phyloP scores from a whole-genome alignment of 2,888 invertebrate species.

The Digitonthophagus gazella region DNA sequence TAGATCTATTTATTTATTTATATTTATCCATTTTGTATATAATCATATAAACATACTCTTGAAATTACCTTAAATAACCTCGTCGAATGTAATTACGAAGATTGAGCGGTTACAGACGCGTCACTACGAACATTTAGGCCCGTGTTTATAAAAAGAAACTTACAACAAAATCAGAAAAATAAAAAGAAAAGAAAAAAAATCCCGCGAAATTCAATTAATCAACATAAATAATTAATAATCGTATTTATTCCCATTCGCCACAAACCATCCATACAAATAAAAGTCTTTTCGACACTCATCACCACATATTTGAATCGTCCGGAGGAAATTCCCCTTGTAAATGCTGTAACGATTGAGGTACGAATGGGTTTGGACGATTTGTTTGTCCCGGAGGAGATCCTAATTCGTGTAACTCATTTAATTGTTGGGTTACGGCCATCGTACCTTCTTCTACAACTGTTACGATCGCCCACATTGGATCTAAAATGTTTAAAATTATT shows the following conservation, averaged over 20 bases:
- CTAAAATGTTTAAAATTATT: conserved; percentile 52
- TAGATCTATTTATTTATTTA: neutral
- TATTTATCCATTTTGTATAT: neutral
- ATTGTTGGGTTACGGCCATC: conserved; percentile 76
- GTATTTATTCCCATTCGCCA: neutral
- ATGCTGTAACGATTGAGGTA: conserved; percentile 27
- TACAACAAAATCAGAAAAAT: too few species aligned
- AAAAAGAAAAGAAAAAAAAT: neutral
- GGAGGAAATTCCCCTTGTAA: conserved; percentile 29
- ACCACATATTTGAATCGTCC: conserved; percentile 37
- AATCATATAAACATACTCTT: too few species aligned
- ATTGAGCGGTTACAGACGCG: too few species aligned
- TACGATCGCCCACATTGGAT: conserved; percentile 78
- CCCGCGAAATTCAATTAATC: neutral
- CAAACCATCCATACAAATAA: neutral
- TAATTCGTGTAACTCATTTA: conserved; percentile 60
- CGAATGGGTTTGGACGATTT: conserved; percentile 35
- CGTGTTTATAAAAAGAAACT: too few species aligned
- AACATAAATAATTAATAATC: neutral
- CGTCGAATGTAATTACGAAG: neutral
- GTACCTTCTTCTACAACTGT: conserved; percentile 79
- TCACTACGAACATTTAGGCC: too few species aligned
- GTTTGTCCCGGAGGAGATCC: conserved; percentile 38
- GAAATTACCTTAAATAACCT: neutral
- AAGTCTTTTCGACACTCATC: conserved; percentile 20